Conservation (phyloP, 2,113 vertebrate genomes). For the Egretta garzetta region DNA sequence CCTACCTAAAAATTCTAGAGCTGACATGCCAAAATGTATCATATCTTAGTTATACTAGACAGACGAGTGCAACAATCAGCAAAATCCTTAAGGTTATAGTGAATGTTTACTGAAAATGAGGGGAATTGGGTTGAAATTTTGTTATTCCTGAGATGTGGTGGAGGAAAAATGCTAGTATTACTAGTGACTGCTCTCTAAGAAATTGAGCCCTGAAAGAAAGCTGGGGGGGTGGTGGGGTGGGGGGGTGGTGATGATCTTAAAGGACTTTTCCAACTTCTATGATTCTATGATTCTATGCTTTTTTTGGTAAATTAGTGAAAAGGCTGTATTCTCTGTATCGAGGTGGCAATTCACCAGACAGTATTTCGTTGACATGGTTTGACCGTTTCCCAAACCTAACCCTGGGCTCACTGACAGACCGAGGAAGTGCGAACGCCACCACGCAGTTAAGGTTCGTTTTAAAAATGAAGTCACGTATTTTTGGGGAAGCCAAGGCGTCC, state of each 20-base stretch:
- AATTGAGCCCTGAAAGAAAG: rapidly evolving
- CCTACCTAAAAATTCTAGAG: neutral
- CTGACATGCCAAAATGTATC: neutral
- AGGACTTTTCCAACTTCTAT: too few species aligned
- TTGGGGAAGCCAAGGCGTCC: too few species aligned
- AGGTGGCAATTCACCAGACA: rapidly evolving
- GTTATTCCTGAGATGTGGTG: neutral
- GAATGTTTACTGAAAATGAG: neutral
- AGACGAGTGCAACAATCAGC: neutral
- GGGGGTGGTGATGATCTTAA: too few species aligned
- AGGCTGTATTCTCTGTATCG: rapidly evolving
- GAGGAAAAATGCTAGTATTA: neutral
- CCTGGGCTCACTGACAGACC: too few species aligned
- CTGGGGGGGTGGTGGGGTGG: too few species aligned
- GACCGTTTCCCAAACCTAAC: neutral
- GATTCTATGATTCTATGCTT: too few species aligned
- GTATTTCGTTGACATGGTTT: rapidly evolving
- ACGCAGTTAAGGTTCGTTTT: too few species aligned
- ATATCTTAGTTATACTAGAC: too few species aligned
- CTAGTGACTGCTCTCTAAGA: neutral
- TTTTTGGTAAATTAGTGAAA: neutral
- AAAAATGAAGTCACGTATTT: neutral
- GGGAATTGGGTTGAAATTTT: neutral
- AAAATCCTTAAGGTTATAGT: neutral
- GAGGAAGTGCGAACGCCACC: too few species aligned